A percentile compares a stretch with the other conserved stretches of the same genome.
Conservation (phyloP, 2,888 invertebrate species). For the Eristalis pertinax region DNA sequence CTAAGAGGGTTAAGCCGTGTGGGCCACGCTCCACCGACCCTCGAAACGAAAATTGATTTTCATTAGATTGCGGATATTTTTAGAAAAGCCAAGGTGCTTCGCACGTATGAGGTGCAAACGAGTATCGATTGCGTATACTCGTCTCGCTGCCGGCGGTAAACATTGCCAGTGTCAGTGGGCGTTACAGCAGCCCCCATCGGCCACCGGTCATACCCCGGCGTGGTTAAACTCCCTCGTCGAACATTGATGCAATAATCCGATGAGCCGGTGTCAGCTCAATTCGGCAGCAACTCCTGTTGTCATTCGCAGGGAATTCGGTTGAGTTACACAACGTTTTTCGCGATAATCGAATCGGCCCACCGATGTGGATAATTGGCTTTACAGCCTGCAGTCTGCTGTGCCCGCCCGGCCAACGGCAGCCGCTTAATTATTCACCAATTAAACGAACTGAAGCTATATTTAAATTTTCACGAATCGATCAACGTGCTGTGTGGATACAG, state of each 20-base stretch:
- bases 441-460: neutral
- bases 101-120: too few species aligned
- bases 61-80: slow-evolving; percentile 48
- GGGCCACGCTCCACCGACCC: neutral
- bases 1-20: slow-evolving; percentile 4
- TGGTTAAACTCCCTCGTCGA: neutral
- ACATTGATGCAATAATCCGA: neutral
- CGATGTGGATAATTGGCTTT: slow-evolving; percentile 20
- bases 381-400: neutral
- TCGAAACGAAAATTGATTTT: slow-evolving; percentile 48
- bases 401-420: neutral
- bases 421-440: slow-evolving; percentile 6
- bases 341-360: neutral
- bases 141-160: neutral
- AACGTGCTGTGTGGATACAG: neutral
- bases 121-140: too few species aligned
- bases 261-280: neutral
- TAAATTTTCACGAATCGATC: slow-evolving; percentile 16
- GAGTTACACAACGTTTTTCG: neutral
- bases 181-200: too few species aligned
- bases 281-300: neutral
- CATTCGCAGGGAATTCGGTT: neutral
- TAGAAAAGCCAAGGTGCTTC: slow-evolving; percentile 18
- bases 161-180: slow-evolving; percentile 10
- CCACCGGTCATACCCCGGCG: too few species aligned